phyloP scores from a whole-genome alignment of 2,113 vertebrate species.

The Passer montanus region DNA sequence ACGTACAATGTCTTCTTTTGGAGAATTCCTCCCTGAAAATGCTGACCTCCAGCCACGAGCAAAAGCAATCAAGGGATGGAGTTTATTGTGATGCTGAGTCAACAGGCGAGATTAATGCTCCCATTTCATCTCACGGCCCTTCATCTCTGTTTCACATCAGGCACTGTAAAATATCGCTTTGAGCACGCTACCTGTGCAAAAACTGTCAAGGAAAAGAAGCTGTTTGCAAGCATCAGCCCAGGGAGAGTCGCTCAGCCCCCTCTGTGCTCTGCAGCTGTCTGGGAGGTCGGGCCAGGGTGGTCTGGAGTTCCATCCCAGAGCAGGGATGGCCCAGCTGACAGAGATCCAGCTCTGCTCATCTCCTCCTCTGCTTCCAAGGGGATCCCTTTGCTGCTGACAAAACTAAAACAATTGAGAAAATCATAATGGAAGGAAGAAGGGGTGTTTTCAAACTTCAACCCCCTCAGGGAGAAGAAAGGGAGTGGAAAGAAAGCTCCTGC shows the following conservation, averaged over 20 bases:
- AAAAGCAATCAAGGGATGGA: constrained; percentile 29
- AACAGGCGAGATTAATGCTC: constrained; percentile 6
- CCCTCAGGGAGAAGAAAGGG: background rate
- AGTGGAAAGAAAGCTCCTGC: background rate
- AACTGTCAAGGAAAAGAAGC: background rate
- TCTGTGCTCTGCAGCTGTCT: background rate
- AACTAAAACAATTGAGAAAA: background rate
- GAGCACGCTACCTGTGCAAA: background rate
- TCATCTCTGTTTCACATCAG: constrained; percentile 37
- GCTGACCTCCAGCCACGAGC: constrained; percentile 15
- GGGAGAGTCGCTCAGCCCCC: background rate
- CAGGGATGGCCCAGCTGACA: background rate
- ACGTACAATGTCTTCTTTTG: background rate
- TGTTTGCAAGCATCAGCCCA: background rate
- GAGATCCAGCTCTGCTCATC: background rate
- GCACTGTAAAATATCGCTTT: background rate
- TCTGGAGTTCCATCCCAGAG: background rate
- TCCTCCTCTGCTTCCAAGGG: background rate
- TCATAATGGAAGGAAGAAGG: background rate
- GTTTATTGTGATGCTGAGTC: constrained; percentile 22
- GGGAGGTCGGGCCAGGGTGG: background rate
- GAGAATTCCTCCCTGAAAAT: background rate
- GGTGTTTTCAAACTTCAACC: background rate
- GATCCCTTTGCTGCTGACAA: background rate
- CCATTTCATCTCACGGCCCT: background rate